Evolutionary conservation across 1,140 invertebrate species (phyloP).

Genomic region (Thalassaphorura encarpata): DNA sequence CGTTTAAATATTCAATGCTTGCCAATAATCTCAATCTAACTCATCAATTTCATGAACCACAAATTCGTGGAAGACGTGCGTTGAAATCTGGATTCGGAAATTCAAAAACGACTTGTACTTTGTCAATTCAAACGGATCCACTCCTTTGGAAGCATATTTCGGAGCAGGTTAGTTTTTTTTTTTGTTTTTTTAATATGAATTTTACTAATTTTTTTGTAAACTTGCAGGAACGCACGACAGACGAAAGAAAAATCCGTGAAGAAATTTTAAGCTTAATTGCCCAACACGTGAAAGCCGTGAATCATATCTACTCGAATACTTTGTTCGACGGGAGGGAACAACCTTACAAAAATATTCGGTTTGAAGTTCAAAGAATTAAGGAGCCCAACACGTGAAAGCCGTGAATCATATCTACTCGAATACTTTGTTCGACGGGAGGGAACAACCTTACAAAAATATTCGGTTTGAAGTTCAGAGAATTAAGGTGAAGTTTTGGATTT

Average conservation of each 20-base stretch:
- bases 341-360: conserved; percentile 79
- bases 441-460: neutral
- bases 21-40: conserved; percentile 37
- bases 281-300: conserved; percentile 96
- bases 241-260: conserved; percentile 74
- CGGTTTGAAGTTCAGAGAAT: neutral
- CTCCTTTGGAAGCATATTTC: conserved; percentile 88
- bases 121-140: conserved; percentile 96
- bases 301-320: conserved; percentile 93
- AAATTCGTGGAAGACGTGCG: conserved; percentile 40
- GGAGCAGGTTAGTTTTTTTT: conserved; percentile 43
- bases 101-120: conserved; percentile 71
- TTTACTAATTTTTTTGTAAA: conserved; percentile 9
- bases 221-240: conserved; percentile 36
- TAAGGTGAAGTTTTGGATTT: neutral
- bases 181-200: conserved; percentile 1
- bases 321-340: conserved; percentile 69
- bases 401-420: conserved; percentile 96
- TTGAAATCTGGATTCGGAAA: conserved; percentile 55
- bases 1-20: conserved; percentile 40
- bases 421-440: conserved; percentile 49
- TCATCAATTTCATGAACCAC: neutral
- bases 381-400: conserved; percentile 96
- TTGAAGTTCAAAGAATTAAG: conserved; percentile 94
- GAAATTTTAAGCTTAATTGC: conserved; percentile 96